These are phyloP conservation scores for Pocillopora verrucosa DNA, from an alignment of 64 coral and sea anemone species.

Conservation along the genomic window DNA sequence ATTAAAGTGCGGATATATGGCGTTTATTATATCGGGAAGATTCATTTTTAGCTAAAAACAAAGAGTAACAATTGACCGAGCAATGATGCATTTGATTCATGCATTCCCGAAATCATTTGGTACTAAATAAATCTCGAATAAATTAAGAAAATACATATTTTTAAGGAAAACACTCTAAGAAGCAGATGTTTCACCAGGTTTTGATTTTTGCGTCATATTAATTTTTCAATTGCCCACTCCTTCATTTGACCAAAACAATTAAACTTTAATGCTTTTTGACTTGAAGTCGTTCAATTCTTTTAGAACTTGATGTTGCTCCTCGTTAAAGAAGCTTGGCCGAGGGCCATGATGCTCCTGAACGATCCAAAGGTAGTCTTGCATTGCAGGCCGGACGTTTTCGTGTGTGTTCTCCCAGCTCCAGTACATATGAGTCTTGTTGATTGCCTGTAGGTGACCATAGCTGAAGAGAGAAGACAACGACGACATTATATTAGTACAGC, in stretches of 20 bases:
- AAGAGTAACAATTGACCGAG: too few relatives aligned
- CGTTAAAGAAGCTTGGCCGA: not conserved
- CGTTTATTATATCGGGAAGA: not conserved
- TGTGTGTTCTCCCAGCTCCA: conserved; percentile 86
- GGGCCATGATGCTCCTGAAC: conserved; percentile 68
- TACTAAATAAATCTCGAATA: not conserved
- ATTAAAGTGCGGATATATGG: too few relatives aligned
- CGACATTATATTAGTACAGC: not conserved
- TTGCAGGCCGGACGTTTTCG: conserved; percentile 13
- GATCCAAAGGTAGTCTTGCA: conserved; percentile 72
- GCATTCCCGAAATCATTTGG: not conserved
- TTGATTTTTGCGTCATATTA: too few relatives aligned
- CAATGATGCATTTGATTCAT: too few relatives aligned
- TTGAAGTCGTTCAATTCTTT: not conserved
- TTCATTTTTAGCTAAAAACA: not conserved
- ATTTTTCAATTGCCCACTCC: not conserved
- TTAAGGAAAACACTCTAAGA: too few relatives aligned
- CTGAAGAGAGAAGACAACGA: conserved; percentile 4
- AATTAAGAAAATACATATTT: not conserved
- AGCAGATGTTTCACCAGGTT: too few relatives aligned
- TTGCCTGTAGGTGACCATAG: conserved; percentile 78
- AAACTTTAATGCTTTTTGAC: not conserved
- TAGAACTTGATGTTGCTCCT: not conserved
- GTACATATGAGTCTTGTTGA: conserved; percentile 71
- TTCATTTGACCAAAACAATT: not conserved